phyloP scores from a whole-genome alignment of 2,888 invertebrate genomes.

The Lithophane socia region DNA sequence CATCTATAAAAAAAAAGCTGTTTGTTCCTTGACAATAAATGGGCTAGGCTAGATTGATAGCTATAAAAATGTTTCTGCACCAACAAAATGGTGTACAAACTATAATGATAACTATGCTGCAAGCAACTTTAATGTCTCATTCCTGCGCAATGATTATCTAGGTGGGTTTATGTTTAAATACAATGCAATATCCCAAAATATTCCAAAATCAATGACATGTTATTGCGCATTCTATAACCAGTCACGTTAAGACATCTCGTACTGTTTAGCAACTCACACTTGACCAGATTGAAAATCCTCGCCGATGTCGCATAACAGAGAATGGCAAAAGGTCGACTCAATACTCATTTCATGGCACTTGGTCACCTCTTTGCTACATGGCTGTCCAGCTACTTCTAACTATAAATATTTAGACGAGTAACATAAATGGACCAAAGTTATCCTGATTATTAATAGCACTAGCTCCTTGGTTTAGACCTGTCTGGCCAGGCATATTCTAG shows the following conservation, averaged over 20 bases:
- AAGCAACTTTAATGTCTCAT: constrained; percentile 31
- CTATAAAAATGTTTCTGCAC: not conserved
- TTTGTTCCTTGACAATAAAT: not conserved
- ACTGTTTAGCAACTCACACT: constrained; percentile 66
- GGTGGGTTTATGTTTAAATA: constrained; percentile 32
- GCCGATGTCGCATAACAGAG: constrained; percentile 29
- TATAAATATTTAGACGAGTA: not conserved
- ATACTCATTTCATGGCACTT: not conserved
- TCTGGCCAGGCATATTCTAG: too few species aligned
- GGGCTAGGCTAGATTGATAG: not conserved
- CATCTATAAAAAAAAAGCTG: not conserved
- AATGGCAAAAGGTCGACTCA: constrained; percentile 13
- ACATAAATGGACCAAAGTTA: not conserved
- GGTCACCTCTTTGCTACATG: not conserved
- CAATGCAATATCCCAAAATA: constrained; percentile 60
- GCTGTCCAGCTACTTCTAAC: too few species aligned
- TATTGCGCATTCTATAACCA: constrained; percentile 63
- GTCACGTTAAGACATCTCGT: constrained; percentile 62
- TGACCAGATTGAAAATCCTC: constrained; percentile 66
- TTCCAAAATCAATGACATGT: constrained; percentile 57
- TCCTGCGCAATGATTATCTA: constrained; percentile 56
- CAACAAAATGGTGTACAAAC: constrained; percentile 16
- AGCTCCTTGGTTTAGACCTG: not conserved
- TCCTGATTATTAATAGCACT: not conserved
- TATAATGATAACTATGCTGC: constrained; percentile 5